phyloP scores from a whole-genome alignment of 2,888 invertebrate species.

The Ochlodes sylvanus region DNA sequence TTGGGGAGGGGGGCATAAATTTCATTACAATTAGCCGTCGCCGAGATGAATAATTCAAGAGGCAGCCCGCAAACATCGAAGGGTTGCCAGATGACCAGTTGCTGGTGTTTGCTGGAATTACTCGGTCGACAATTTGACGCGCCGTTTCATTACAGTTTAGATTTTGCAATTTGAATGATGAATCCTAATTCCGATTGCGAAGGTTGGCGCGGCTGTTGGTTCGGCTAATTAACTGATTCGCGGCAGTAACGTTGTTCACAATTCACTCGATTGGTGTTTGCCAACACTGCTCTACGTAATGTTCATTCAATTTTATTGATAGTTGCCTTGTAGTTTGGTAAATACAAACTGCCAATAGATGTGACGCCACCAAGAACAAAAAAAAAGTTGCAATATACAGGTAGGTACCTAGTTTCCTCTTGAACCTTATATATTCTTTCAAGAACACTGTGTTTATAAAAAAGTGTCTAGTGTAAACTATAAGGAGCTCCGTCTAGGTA shows the following conservation, averaged over 20 bases:
- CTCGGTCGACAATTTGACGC: conserved; percentile 65
- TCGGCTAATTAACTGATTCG: conserved; percentile 36
- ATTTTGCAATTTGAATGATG: conserved; percentile 41
- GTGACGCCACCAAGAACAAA: too few species aligned
- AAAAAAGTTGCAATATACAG: too few species aligned
- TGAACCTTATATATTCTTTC: too few species aligned
- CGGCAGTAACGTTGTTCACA: conserved; percentile 28
- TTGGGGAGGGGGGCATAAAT: conserved; percentile 69
- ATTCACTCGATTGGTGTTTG: conserved; percentile 24
- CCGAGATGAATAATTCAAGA: conserved; percentile 79
- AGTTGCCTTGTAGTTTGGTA: too few species aligned
- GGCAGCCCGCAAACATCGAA: conserved; percentile 75
- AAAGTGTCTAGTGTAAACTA: too few species aligned
- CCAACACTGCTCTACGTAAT: too few species aligned
- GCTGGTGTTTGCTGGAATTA: conserved; percentile 65
- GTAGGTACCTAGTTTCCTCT: too few species aligned
- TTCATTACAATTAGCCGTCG: conserved; percentile 83
- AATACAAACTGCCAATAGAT: too few species aligned
- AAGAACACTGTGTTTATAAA: too few species aligned
- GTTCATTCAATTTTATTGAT: too few species aligned
- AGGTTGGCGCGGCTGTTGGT: conserved; percentile 36
- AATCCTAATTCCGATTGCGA: conserved; percentile 40
- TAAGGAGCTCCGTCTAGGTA: too few species aligned
- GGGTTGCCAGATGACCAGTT: conserved; percentile 72
- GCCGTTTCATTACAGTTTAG: conserved; percentile 62